Evolutionary conservation across 2,797 vertebrate genomes (phyloP), one percentile per base, ranked within the genome.

Genomic region (Hipposideros larvatus): DNA sequence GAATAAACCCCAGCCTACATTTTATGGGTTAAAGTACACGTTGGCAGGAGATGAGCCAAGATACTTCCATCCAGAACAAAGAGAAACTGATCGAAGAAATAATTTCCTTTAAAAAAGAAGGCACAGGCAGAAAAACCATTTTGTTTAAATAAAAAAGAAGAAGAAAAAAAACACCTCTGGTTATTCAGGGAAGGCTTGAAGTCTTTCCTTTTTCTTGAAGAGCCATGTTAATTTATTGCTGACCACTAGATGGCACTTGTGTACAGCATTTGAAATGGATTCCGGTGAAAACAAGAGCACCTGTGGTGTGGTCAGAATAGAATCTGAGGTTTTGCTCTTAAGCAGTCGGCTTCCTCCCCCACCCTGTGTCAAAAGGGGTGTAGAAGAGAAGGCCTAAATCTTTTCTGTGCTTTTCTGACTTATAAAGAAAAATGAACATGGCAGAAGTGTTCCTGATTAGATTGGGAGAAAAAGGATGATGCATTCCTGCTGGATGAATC

Each of bases 181-280:
- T 65, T 84, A 31, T 82, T 94, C 79, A 71, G 7, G 34, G 84
- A 94, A 87, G 51, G 11, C 59, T 90, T 59, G 7, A 61, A 87
- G 31, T 68, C 61, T 93, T 91, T 31, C 21, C 24, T 53, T 37
- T 96, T 96, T 85, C 68, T 87, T 80, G 37, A 88, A 37, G 51
- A 82, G 46, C 41, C 7, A 4, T 97, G 98, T 89, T 98, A 98
- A 95, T 95, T 97, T 95, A 19, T 53, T 43, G 63, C 0, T 5
- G 16, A 31, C 97, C 99, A 98, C 98, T 98, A 98, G 99, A 98
- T 99, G 99, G 98, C 97, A 98, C 96, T 98, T 97, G 95, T 97
- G 98, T 94, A 98, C 98, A 98, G 97, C 82, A 21, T 93, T 98
- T 98, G 97, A 88, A 97, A 94, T 3, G 0, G 66, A 37, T 70